Evolutionary conservation across 2,888 invertebrate genomes (phyloP), one percentile per base, ranked within the genome.

Genomic region (Ornithoptera alexandrae): DNA sequence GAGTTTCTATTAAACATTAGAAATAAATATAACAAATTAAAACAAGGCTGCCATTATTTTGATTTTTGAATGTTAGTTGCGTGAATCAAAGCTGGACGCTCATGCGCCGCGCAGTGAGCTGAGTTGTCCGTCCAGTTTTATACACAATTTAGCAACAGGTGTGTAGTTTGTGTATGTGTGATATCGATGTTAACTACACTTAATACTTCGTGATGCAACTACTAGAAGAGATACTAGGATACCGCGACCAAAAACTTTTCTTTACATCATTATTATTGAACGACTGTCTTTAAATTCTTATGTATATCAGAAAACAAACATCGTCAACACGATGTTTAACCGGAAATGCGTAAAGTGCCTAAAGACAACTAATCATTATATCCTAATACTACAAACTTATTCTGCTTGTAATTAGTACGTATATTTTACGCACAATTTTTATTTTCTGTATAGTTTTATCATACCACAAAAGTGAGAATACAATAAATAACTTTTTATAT

Each of bases 111-210:
- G 84, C 85, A 89, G 89, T 89, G 90, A 90, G 91, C 91, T 92
- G 92, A 92, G 92, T 90, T 90, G 83, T 90, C 92, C 92, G 92
- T 92, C 92, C 92, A 92, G 84, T 90, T 91, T 91, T 91, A 85
- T 92, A 91, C 86, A 89, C 86, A 89, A 82, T 86, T 86, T 88
- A 88, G 86, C 87, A 87, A 82, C 83, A 83, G 79, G 68, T 71
- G 70, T 69, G 71, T 74, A 74, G 72, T 68, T 70, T 68, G 66
- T 72, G 64, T 67, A 69, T 59, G 63, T 73, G 70, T 64, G 71
- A 59, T 64, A 36, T 72, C 61, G 59, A 65, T 70, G 64, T 67
- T 39, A 50, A 69, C 24, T 50, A 62, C 17, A 39, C 39, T 62
- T 42, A 36, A 62, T 62, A 53, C 61, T 67, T 62, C 61, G 17